phyloP scores from a whole-genome alignment of 1,140 invertebrate species.

The Pachypsylla venusta region DNA sequence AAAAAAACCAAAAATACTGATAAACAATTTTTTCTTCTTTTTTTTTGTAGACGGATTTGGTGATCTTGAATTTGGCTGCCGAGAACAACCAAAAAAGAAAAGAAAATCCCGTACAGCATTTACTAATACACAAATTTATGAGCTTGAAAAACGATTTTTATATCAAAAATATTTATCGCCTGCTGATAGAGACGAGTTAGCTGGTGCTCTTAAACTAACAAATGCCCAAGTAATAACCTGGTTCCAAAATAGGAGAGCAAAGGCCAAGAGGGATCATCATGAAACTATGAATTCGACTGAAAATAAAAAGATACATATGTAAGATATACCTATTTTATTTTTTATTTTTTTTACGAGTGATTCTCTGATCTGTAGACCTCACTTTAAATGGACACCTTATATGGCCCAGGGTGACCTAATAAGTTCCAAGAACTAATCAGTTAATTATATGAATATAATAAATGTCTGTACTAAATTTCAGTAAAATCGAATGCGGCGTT shows the following conservation, averaged over 20 bases:
- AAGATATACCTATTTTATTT: too few species aligned
- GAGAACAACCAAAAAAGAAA: slow-evolving; percentile 91
- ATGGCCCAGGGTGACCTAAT: too few species aligned
- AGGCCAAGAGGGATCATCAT: slow-evolving; percentile 94
- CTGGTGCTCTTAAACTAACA: slow-evolving; percentile 76
- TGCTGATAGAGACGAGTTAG: slow-evolving; percentile 91
- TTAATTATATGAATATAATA: too few species aligned
- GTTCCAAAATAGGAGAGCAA: slow-evolving; percentile 95
- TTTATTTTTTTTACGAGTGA: too few species aligned
- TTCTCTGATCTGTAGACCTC: too few species aligned
- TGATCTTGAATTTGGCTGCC: slow-evolving; percentile 70
- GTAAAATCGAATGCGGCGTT: too few species aligned
- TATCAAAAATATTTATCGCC: slow-evolving; percentile 97
- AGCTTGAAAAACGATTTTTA: slow-evolving; percentile 89
- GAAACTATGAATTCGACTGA: too few species aligned
- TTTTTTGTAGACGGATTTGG: slow-evolving; percentile 53
- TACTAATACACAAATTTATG: slow-evolving; percentile 96
- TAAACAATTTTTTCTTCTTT: slow-evolving; percentile 19
- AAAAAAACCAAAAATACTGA: too few species aligned
- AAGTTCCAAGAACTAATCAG: too few species aligned
- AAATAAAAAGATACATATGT: too few species aligned
- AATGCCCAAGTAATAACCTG: slow-evolving; percentile 96
- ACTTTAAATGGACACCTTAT: too few species aligned
- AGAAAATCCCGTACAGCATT: slow-evolving; percentile 94
- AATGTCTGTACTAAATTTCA: too few species aligned